Percentiles rank a stretch among this genome's conserved stretches.
phyloP scores from a whole-genome alignment of 2,888 invertebrate genomes.

The Pseudococcus jackbeardsleyi region DNA sequence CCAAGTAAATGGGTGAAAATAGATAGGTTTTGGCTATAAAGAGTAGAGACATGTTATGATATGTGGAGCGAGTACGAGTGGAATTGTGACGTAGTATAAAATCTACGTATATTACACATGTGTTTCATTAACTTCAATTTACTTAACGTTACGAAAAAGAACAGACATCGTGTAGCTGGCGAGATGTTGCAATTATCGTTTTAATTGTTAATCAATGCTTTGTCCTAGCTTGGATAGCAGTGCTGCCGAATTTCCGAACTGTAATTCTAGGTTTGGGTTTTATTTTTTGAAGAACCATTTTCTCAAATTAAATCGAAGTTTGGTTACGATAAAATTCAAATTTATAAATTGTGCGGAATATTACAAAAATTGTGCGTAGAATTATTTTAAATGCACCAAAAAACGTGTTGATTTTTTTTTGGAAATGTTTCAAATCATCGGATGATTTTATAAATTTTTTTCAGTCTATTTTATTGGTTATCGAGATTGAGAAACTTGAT shows the following conservation, averaged over 20 bases:
- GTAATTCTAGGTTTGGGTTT: not conserved
- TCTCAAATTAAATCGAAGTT: not conserved
- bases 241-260: not conserved
- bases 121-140: not conserved
- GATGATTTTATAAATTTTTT: too few species aligned
- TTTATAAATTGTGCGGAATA: too few species aligned
- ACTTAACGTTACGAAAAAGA: not conserved
- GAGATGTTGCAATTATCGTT: slow-evolving; percentile 23
- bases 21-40: not conserved
- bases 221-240: not conserved
- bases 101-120: not conserved
- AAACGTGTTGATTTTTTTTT: too few species aligned
- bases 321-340: too few species aligned
- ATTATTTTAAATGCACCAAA: too few species aligned
- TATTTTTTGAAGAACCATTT: not conserved
- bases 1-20: not conserved
- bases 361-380: too few species aligned
- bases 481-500: too few species aligned
- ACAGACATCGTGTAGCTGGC: not conserved
- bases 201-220: not conserved
- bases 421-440: too few species aligned
- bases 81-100: not conserved
- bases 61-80: not conserved
- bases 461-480: too few species aligned
- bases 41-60: not conserved